These are phyloP conservation scores for Notechis scutatus DNA, from an alignment of 2,113 vertebrate species.

Conservation along the genomic window DNA sequence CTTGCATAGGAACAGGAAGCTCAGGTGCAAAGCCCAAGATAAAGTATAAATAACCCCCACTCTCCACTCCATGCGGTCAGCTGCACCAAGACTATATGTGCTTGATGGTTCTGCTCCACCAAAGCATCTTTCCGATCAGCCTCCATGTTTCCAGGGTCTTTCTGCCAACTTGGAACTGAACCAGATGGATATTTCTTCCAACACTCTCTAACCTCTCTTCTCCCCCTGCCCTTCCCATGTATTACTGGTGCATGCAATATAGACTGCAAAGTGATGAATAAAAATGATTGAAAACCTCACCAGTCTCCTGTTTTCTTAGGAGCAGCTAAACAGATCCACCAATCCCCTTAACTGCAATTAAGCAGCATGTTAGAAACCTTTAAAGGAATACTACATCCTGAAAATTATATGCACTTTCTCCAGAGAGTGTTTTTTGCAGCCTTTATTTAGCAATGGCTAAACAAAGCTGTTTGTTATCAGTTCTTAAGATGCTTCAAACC, in stretches of 20 bases:
- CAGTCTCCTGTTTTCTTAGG: not conserved
- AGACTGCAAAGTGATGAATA: not conserved
- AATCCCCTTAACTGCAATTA: constrained; percentile 1
- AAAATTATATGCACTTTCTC: constrained; percentile 27
- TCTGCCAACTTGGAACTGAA: too few species aligned
- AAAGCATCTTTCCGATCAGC: too few species aligned
- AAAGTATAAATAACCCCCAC: too few species aligned
- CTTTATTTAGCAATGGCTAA: not conserved
- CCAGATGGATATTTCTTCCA: too few species aligned
- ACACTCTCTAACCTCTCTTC: not conserved
- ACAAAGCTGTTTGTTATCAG: constrained; percentile 13
- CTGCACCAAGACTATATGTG: too few species aligned
- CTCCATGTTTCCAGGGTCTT: too few species aligned
- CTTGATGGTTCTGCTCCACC: too few species aligned
- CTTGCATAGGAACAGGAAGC: too few species aligned
- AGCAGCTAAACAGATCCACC: constrained; percentile 29
- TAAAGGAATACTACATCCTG: constrained; percentile 6
- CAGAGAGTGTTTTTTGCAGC: not conserved
- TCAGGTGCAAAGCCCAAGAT: too few species aligned
- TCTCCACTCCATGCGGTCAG: too few species aligned
- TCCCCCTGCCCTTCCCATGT: not conserved
- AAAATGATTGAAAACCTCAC: constrained; percentile 4
- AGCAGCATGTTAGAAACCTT: constrained; percentile 17
- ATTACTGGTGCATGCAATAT: not conserved
- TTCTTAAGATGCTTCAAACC: not conserved